These are phyloP conservation scores for Palythoa heliodiscus DNA, from an alignment of 92 coral and sea anemone genomes.

Conservation along the genomic window DNA sequence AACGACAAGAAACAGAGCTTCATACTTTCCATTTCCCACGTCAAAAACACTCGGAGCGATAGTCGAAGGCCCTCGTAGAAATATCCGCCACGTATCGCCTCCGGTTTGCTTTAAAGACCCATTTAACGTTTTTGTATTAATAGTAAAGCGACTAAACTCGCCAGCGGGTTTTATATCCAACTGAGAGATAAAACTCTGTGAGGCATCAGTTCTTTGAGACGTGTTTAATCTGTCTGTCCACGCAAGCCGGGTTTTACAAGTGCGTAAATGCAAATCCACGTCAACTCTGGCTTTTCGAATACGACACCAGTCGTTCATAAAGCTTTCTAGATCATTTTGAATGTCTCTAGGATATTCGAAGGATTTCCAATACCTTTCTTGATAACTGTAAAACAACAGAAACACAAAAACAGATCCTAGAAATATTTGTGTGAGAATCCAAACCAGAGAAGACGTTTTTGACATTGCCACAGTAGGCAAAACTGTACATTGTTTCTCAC, in stretches of 20 bases:
- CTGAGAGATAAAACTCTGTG: conserved; percentile 64
- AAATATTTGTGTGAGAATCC: conserved; percentile 2
- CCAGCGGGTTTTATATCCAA: conserved; percentile 85
- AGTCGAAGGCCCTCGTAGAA: conserved; percentile 78
- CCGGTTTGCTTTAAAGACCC: conserved; percentile 77
- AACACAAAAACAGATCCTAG: conserved; percentile 13
- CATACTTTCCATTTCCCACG: conserved; percentile 82
- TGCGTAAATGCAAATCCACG: conserved; percentile 48
- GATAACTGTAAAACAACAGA: conserved; percentile 9
- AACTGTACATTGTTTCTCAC: neutral
- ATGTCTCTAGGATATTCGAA: neutral
- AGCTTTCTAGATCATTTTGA: conserved; percentile 55
- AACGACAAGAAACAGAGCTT: conserved; percentile 78
- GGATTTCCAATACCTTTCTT: neutral
- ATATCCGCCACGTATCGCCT: conserved; percentile 93
- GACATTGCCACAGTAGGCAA: neutral
- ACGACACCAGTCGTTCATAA: conserved; percentile 89
- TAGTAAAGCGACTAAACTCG: conserved; percentile 91
- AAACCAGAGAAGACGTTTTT: neutral
- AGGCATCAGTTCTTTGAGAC: conserved; percentile 70
- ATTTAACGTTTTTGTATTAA: conserved; percentile 70
- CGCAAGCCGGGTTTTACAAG: conserved; percentile 61
- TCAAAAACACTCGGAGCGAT: conserved; percentile 88
- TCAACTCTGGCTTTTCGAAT: conserved; percentile 74
- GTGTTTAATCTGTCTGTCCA: conserved; percentile 60